phyloP scores from a whole-genome alignment of 2,113 vertebrate species.

The Cervus canadensis region DNA sequence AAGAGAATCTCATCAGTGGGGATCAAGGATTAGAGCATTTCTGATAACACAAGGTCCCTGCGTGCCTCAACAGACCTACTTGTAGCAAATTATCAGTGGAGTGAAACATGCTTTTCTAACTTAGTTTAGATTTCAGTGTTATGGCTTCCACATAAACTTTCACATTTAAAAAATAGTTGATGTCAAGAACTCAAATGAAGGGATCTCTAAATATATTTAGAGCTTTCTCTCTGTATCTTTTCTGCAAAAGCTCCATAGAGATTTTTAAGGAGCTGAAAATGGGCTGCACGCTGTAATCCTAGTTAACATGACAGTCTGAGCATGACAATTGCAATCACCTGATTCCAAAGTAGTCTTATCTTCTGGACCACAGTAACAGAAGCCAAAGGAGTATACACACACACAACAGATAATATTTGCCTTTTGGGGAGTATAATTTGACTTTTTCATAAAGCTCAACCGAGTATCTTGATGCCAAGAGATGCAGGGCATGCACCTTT shows the following conservation, averaged over 20 bases:
- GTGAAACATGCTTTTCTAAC: background rate
- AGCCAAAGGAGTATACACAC: background rate
- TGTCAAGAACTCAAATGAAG: conserved; percentile 8
- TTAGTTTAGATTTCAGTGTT: background rate
- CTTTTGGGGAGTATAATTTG: background rate
- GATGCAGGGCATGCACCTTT: background rate
- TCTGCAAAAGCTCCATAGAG: background rate
- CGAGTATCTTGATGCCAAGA: background rate
- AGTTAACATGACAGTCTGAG: background rate
- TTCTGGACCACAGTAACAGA: background rate
- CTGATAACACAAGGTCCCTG: background rate
- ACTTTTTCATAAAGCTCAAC: background rate
- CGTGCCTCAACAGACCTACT: background rate
- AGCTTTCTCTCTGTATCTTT: background rate
- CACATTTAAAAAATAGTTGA: background rate
- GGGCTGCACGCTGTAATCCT: background rate
- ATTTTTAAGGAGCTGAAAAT: conserved; percentile 43
- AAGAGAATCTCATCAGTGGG: background rate
- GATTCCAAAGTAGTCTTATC: background rate
- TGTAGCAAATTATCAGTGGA: background rate
- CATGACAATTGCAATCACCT: background rate
- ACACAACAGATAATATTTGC: background rate
- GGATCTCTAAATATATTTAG: conserved; percentile 4
- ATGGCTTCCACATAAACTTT: background rate
- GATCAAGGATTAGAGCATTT: background rate